Base-by-base conservation (phyloP, 2,113 vertebrate species). In the Crocuta crocuta region DNA sequence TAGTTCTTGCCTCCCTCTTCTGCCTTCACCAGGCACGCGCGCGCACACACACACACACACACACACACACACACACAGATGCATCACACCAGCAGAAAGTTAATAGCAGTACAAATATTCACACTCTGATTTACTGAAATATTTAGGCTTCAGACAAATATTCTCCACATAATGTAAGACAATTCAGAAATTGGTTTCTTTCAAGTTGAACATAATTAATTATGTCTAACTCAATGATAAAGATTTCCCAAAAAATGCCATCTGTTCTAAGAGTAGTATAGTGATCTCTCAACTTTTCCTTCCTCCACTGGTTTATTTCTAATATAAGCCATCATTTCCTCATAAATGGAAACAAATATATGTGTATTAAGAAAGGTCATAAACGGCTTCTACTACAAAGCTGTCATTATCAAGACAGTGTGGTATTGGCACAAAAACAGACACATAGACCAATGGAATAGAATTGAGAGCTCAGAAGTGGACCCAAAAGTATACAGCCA, bases 111-210 rank as follows among this genome's bases (percentile, higher is more conserved):
- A 70, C 17, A 4, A 33, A 33, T 74, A 91, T 68, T 39, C 28
- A 82, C 85, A 91, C 7, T 92, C 33, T 94, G 53, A 48, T 35
- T 66, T 68, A 83, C 16, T 83, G 61, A 71, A 83, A 76, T 53
- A 35, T 89, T 92, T 83, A 96, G 71, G 10, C 26, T 94, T 87
- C 85, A 63, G 26, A 91, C 43, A 91, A 96, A 95, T 94, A 96
- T 31, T 94, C 21, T 86, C n/a, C 50, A 66, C 3, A 89, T 68
- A 80, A 33, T 86, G 7, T 43, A 88, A 89, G 31, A 78, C 70
- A 95, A 92, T 39, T 55, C 92, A 3, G 87, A 74, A 87, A 48
- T 89, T 7, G 79, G 81, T 96, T 89, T 16, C 33, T 53, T 96
- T 97, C 55, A 35, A 94, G 39, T 92, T 92, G 74, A 96, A 35